Conservation (phyloP, 1,140 invertebrate species). For the Drosophila quadrilineata region DNA sequence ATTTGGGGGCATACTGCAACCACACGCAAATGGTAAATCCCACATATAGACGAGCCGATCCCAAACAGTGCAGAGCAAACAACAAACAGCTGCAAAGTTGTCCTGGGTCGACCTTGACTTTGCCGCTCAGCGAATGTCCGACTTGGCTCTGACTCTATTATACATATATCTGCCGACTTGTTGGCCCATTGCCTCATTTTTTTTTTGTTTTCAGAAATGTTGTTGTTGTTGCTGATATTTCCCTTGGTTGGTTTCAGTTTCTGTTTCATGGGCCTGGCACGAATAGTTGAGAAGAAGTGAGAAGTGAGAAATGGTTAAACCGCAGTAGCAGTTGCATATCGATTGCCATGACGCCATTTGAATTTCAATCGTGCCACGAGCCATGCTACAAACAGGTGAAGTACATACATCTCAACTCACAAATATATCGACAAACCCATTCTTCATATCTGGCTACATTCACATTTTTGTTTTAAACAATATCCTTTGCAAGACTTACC, state of each 20-base stretch:
- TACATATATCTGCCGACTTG: background rate
- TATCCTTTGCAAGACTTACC: conserved; percentile 30
- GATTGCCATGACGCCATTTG: conserved; percentile 38
- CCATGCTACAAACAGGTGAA: conserved; percentile 20
- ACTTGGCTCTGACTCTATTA: conserved; percentile 18
- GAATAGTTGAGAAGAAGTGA: background rate
- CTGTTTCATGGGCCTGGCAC: conserved; percentile 11
- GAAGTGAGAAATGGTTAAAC: conserved; percentile 20
- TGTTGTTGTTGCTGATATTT: background rate
- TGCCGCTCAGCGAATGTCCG: conserved; percentile 34
- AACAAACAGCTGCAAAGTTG: conserved; percentile 46
- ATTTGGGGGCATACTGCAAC: conserved; percentile 50
- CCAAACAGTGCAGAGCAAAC: conserved; percentile 2
- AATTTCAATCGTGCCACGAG: conserved; percentile 35
- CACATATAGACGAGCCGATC: background rate
- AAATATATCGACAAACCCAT: background rate
- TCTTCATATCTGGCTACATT: background rate
- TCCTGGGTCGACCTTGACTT: conserved; percentile 60
- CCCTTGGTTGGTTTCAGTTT: conserved; percentile 1
- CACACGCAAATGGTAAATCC: conserved; percentile 45
- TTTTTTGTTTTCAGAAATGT: conserved; percentile 13
- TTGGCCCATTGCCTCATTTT: conserved; percentile 26
- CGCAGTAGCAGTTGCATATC: conserved; percentile 28
- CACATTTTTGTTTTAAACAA: conserved; percentile 49
- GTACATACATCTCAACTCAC: background rate